phyloP scores from a whole-genome alignment of 2,797 vertebrate genomes.

The Eulemur mongoz region DNA sequence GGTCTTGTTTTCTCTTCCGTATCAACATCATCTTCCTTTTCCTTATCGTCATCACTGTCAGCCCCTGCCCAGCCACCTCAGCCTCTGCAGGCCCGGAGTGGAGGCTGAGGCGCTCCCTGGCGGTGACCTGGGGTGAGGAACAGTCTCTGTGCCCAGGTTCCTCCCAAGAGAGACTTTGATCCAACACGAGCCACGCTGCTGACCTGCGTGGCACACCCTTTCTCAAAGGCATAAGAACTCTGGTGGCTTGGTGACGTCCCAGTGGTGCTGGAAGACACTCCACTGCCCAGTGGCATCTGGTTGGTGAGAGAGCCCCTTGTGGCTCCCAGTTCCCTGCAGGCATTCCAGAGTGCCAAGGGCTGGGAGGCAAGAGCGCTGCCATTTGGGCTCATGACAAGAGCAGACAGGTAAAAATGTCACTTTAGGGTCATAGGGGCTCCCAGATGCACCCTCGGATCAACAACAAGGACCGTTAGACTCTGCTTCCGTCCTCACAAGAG shows the following conservation, averaged over 20 bases:
- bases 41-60: not conserved
- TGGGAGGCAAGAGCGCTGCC: not conserved
- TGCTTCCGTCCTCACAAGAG: not conserved
- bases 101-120: not conserved
- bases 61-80: not conserved
- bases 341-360: not conserved
- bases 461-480: not conserved
- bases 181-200: not conserved
- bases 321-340: not conserved
- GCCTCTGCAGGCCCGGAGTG: too few relatives aligned
- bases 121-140: not conserved
- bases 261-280: not conserved
- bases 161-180: not conserved
- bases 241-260: not conserved
- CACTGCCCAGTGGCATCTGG: not conserved
- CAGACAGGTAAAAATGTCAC: not conserved
- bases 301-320: not conserved
- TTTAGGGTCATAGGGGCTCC: not conserved
- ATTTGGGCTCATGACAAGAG: not conserved
- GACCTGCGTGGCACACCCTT: too few relatives aligned
- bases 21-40: too few relatives aligned
- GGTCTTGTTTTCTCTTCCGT: not conserved
- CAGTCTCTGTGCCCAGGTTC: not conserved
- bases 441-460: not conserved
- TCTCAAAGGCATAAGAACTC: not conserved